Evolutionary conservation across 2,113 vertebrate genomes (phyloP).

Genomic region (Gopherus flavomarginatus): DNA sequence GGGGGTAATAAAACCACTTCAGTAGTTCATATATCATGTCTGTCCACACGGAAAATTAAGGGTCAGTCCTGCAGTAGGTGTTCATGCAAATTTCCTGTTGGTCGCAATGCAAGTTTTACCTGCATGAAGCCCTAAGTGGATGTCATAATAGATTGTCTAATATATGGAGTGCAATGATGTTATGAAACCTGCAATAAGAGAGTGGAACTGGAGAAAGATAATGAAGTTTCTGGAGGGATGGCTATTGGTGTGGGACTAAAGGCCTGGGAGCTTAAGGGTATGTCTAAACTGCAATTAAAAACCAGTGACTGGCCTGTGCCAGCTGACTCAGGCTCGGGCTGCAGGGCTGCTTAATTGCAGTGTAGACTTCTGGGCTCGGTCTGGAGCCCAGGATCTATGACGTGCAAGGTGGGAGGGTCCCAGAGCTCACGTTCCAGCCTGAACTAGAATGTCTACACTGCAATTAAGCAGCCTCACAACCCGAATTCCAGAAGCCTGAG

Average conservation of each 20-base stretch:
- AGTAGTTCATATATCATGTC: not conserved
- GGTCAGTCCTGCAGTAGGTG: not conserved
- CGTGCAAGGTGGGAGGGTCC: not conserved
- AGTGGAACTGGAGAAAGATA: not conserved
- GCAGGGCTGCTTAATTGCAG: not conserved
- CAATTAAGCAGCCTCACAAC: not conserved
- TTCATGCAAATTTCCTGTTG: not conserved
- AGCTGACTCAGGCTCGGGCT: too few species aligned
- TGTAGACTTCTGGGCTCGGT: not conserved
- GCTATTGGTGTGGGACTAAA: not conserved
- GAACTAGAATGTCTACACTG: not conserved
- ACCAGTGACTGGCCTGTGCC: not conserved
- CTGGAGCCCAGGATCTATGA: not conserved
- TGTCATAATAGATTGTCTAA: not conserved
- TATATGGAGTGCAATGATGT: not conserved
- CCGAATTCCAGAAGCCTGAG: not conserved
- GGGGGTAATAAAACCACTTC: not conserved
- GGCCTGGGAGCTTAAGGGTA: not conserved
- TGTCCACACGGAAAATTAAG: not conserved
- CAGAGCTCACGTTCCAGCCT: not conserved
- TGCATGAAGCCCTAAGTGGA: not conserved
- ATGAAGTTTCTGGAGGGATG: not conserved
- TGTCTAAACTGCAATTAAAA: not conserved
- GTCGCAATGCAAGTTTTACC: not conserved
- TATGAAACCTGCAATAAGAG: not conserved